Conservation (phyloP, 2,113 vertebrate species). For the Malurus elegans region DNA sequence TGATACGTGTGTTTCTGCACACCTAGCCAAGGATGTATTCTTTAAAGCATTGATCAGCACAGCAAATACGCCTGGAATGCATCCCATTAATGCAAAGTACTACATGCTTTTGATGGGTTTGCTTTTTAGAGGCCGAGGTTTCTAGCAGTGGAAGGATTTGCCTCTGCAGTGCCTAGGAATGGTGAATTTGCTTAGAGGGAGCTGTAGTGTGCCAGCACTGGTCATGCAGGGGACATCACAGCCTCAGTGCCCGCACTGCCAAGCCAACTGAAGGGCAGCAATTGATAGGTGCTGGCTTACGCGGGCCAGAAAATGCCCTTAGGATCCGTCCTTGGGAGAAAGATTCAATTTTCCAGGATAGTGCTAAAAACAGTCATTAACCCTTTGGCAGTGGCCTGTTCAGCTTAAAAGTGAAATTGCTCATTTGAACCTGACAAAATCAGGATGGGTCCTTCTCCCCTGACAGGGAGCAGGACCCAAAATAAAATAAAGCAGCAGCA, state of each 20-base stretch:
- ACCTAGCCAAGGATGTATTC: neutral
- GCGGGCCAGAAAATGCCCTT: neutral
- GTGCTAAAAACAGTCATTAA: neutral
- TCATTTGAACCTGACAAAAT: neutral
- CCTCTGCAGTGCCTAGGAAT: neutral
- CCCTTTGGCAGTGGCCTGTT: neutral
- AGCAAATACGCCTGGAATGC: neutral
- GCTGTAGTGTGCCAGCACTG: neutral
- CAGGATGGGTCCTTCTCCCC: neutral
- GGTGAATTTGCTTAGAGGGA: neutral
- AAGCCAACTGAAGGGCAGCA: neutral
- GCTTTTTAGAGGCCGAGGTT: neutral
- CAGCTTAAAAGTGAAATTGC: neutral
- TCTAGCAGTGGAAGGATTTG: neutral
- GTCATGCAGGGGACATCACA: neutral
- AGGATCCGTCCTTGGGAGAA: neutral
- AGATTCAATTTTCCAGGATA: neutral
- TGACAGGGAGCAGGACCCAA: neutral
- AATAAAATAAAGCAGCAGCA: conserved; percentile 4
- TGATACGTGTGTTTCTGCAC: neutral
- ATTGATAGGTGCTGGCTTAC: neutral
- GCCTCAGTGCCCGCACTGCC: rapidly evolving
- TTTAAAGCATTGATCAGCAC: neutral
- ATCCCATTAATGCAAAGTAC: neutral
- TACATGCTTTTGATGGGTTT: neutral